Percentiles rank a stretch among this genome's conserved stretches.
These are phyloP conservation scores for Urocolius indicus DNA, from an alignment of 2,113 vertebrate genomes.

Conservation along the genomic window DNA sequence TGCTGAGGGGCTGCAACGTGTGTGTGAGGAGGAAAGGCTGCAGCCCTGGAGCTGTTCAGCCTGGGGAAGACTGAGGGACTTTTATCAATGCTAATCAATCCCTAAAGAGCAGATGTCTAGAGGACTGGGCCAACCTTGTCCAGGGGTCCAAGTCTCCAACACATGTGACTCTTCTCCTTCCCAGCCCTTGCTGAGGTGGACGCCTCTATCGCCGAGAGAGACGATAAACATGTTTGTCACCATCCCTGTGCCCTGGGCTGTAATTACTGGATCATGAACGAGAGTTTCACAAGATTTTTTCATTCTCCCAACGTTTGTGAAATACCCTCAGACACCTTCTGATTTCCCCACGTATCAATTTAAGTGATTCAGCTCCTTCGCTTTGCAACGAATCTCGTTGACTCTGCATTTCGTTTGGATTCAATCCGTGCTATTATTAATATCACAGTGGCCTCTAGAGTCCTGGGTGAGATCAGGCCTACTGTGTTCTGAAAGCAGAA, in stretches of 20 bases:
- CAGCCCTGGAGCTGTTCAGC: too few relatives aligned
- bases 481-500: accelerated
- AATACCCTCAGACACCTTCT: neutral
- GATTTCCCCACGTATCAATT: neutral
- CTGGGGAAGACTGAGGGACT: too few relatives aligned
- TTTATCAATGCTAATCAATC: too few relatives aligned
- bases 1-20: too few relatives aligned
- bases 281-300: constrained; percentile 28
- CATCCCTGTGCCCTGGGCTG: neutral
- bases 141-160: accelerated
- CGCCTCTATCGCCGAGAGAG: neutral
- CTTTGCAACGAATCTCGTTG: neutral
- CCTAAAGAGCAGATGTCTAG: accelerated
- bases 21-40: too few relatives aligned
- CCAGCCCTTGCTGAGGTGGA: neutral
- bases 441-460: constrained; percentile 14
- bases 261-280: neutral
- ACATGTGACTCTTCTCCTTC: accelerated
- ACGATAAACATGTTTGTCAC: neutral
- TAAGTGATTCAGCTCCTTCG: neutral
- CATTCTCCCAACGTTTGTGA: neutral
- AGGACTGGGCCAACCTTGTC: accelerated
- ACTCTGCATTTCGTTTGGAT: neutral
- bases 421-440: neutral
- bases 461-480: neutral